Evolutionary conservation across 2,888 invertebrate genomes (phyloP).

Genomic region (Dryomyza anilis): DNA sequence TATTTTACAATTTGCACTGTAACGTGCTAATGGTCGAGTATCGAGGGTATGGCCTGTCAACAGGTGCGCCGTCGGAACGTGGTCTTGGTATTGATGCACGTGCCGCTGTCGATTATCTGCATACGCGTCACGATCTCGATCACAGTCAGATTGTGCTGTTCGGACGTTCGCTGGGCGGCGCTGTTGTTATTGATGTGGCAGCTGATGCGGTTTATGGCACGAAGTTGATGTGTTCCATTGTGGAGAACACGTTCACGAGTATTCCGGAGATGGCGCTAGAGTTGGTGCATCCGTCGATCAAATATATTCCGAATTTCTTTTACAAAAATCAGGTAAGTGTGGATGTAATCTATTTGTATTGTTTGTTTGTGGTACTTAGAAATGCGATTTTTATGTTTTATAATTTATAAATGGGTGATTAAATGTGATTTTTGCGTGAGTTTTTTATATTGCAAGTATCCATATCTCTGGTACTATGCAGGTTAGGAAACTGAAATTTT

Average conservation of each 20-base stretch:
- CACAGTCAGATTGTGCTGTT: constrained; percentile 84
- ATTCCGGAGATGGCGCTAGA: constrained; percentile 91
- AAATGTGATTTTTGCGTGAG: too few relatives aligned
- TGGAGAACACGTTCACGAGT: constrained; percentile 95
- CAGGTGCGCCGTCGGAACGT: constrained; percentile 84
- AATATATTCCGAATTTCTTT: constrained; percentile 80
- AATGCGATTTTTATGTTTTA: too few relatives aligned
- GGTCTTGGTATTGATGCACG: constrained; percentile 88
- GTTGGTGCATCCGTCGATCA: constrained; percentile 67
- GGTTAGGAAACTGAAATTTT: too few relatives aligned
- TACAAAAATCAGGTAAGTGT: constrained; percentile 86
- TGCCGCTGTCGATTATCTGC: constrained; percentile 83
- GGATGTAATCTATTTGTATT: too few relatives aligned
- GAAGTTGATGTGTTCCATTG: constrained; percentile 83
- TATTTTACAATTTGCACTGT: constrained; percentile 80
- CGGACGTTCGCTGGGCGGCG: constrained; percentile 86
- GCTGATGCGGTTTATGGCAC: constrained; percentile 76
- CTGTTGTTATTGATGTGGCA: constrained; percentile 87
- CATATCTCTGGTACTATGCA: too few relatives aligned
- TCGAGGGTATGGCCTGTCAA: constrained; percentile 90
- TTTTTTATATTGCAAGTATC: too few relatives aligned
- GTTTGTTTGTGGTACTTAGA: too few relatives aligned
- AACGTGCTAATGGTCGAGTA: constrained; percentile 95
- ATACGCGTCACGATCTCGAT: constrained; percentile 82
- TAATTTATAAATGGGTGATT: too few relatives aligned